These are phyloP conservation scores for Trypoxylus dichotomus DNA, from an alignment of 1,140 invertebrate species.

Conservation along the genomic window DNA sequence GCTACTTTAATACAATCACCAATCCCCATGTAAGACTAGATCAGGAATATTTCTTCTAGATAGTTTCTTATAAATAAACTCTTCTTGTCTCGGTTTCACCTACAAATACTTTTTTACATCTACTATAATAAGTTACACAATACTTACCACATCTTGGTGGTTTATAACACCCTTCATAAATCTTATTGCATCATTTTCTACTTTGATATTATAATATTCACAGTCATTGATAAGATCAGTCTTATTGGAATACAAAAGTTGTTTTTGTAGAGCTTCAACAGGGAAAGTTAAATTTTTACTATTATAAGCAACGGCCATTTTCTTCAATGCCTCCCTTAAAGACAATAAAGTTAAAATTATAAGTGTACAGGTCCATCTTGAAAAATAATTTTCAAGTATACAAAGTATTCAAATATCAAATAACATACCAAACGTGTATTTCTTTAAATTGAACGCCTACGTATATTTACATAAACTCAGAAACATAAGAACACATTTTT, in stretches of 20 bases:
- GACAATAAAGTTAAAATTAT: no score
- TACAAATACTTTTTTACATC: not conserved
- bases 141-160: not conserved
- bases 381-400: no score
- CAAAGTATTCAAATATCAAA: no score
- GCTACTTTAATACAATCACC: not conserved
- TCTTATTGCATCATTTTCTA: slow-evolving; percentile 38
- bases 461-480: no score
- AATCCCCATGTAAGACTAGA: slow-evolving; percentile 22
- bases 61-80: not conserved
- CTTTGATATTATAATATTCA: slow-evolving; percentile 48
- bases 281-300: slow-evolving; percentile 59
- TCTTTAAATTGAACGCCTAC: no score
- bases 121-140: not conserved
- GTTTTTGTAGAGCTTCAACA: slow-evolving; percentile 42
- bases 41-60: not conserved
- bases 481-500: no score
- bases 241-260: slow-evolving; percentile 48
- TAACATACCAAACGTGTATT: no score
- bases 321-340: slow-evolving; percentile 55
- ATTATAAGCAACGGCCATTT: slow-evolving; percentile 60
- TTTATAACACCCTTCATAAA: slow-evolving; percentile 45
- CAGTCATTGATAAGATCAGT: slow-evolving; percentile 43
- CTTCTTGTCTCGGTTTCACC: not conserved
- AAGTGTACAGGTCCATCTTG: no score